Conservation (phyloP, 2,113 vertebrate genomes). For the Ramphastos sulfuratus region DNA sequence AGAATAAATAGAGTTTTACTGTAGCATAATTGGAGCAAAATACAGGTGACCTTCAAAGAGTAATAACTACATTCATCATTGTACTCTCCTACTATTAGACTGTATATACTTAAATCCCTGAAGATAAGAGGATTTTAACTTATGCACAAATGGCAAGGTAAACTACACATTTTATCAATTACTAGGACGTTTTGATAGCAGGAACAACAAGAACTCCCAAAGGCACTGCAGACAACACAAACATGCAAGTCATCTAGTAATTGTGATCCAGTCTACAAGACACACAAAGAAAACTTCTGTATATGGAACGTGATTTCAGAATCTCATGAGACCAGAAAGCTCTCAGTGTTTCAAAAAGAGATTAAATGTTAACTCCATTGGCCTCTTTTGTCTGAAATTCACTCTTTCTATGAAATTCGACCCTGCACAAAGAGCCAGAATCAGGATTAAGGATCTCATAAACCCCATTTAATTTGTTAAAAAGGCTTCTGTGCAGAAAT, state of each 20-base stretch:
- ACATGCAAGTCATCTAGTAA: not conserved
- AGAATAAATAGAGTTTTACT: not conserved
- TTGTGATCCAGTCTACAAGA: not conserved
- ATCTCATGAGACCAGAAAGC: conserved; percentile 23
- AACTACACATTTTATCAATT: not conserved
- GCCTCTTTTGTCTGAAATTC: conserved; percentile 45
- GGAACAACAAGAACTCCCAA: not conserved
- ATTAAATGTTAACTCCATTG: conserved; percentile 10
- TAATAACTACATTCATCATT: not conserved
- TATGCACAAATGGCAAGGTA: not conserved
- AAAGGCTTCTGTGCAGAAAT: conserved; percentile 42
- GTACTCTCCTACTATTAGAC: not conserved
- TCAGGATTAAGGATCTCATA: conserved; percentile 44
- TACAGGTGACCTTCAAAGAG: not conserved
- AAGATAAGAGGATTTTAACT: not conserved
- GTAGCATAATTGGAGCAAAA: not conserved
- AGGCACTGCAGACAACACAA: not conserved
- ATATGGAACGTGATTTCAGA: conserved; percentile 8
- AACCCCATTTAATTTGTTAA: conserved; percentile 35
- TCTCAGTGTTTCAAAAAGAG: conserved; percentile 14
- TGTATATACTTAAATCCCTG: not conserved
- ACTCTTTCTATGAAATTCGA: conserved; percentile 49
- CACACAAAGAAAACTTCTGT: conserved; percentile 35
- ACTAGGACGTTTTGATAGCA: not conserved
- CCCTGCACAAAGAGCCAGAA: conserved; percentile 19